Conservation (phyloP, 2,797 vertebrate species). For the Eupleurogrammus muticus region DNA sequence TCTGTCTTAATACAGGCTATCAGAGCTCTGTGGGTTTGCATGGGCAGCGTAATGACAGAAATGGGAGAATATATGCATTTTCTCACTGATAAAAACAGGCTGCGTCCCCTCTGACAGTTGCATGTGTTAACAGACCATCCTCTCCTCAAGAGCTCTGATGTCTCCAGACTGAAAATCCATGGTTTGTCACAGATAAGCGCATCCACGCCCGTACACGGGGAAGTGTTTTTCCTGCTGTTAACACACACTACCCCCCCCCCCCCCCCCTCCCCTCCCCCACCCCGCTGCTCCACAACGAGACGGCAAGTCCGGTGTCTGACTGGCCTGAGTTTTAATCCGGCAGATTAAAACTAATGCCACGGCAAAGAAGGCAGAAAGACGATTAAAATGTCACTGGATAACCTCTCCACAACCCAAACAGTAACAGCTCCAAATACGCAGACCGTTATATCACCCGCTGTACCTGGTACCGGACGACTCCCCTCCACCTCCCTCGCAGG, state of each 20-base stretch:
- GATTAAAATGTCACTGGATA: slow-evolving; percentile 84
- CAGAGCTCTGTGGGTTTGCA: background rate
- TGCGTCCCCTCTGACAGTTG: slow-evolving; percentile 10
- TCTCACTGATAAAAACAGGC: slow-evolving; percentile 11
- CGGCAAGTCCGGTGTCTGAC: slow-evolving; percentile 69
- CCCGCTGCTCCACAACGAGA: slow-evolving; percentile 56
- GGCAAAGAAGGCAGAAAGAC: slow-evolving; percentile 78
- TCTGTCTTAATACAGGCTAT: background rate
- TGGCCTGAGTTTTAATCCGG: slow-evolving; percentile 78
- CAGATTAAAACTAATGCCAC: slow-evolving; percentile 79
- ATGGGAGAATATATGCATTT: background rate
- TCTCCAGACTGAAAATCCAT: slow-evolving; percentile 52
- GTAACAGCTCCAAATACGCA: slow-evolving; percentile 69
- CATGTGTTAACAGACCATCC: slow-evolving; percentile 31
- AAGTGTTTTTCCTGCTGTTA: slow-evolving; percentile 42
- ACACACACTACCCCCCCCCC: slow-evolving; percentile 40
- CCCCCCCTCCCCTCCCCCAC: slow-evolving; percentile 47
- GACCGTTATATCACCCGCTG: slow-evolving; percentile 69
- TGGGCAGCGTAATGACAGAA: slow-evolving; percentile 12
- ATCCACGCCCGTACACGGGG: slow-evolving; percentile 29
- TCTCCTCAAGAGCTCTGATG: slow-evolving; percentile 40
- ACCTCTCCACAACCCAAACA: slow-evolving; percentile 79
- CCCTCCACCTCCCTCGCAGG: slow-evolving; percentile 57
- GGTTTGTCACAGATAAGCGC: slow-evolving; percentile 56
- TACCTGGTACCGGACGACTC: slow-evolving; percentile 76